Conservation (phyloP, 2,113 vertebrate species). For the Pelvicachromis taeniatus region DNA sequence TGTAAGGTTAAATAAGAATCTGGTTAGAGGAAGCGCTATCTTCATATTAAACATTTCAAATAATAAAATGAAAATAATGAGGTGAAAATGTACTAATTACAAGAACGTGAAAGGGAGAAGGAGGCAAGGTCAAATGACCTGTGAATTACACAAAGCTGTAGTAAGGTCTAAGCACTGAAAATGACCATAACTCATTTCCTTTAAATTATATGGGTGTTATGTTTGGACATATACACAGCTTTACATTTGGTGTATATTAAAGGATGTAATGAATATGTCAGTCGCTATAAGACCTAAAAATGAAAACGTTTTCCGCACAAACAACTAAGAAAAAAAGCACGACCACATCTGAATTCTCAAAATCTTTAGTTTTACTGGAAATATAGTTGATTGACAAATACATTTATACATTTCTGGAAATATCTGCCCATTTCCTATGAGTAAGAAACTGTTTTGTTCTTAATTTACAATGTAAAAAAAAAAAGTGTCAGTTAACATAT, state of each 20-base stretch:
- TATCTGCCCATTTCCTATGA: slow-evolving; percentile 49
- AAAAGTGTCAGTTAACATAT: slow-evolving; percentile 22
- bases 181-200: not conserved
- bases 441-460: slow-evolving; percentile 44
- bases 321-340: not conserved
- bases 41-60: not conserved
- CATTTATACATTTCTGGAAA: slow-evolving; percentile 47
- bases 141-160: not conserved
- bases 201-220: not conserved
- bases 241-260: not conserved
- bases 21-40: not conserved
- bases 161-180: not conserved
- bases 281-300: not conserved
- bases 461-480: slow-evolving; percentile 54
- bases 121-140: not conserved
- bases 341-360: not conserved
- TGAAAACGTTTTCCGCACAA: not conserved
- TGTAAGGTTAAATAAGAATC: not conserved
- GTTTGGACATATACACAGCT: not conserved
- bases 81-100: not conserved
- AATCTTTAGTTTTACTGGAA: slow-evolving; percentile 57
- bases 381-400: slow-evolving; percentile 58
- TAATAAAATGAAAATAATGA: not conserved
- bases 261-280: not conserved
- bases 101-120: not conserved